Conservation (phyloP, 2,113 vertebrate genomes). For the Nothocercus julius region DNA sequence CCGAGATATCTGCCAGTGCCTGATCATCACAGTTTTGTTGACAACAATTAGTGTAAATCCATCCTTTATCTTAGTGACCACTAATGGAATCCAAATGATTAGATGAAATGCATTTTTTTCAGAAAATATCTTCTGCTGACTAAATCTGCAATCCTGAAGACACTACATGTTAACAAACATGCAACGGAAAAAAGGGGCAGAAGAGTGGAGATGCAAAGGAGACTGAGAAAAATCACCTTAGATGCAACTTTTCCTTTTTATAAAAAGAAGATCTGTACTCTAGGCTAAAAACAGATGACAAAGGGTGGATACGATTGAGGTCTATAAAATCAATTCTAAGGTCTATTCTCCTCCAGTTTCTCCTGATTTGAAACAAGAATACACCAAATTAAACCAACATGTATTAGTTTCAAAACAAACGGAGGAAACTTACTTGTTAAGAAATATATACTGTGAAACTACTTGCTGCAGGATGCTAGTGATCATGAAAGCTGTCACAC, state of each 20-base stretch:
- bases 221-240: not conserved
- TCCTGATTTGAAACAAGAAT: not conserved
- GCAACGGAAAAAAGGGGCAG: not conserved
- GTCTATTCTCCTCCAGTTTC: not conserved
- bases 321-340: not conserved
- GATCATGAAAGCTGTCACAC: not conserved
- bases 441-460: accelerated
- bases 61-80: not conserved
- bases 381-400: not conserved
- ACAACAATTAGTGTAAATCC: not conserved
- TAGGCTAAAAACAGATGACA: not conserved
- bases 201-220: not conserved
- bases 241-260: not conserved
- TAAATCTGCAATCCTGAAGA: not conserved
- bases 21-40: not conserved
- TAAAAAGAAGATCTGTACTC: not conserved
- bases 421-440: not conserved
- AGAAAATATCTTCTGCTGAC: not conserved
- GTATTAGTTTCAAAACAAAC: not conserved
- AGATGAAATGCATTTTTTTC: not conserved
- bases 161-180: not conserved
- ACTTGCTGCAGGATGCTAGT: not conserved
- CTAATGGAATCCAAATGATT: not conserved
- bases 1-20: not conserved
- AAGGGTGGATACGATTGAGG: not conserved